Evolutionary conservation across 2,888 invertebrate genomes (phyloP).

Genomic region (Amiota communis): DNA sequence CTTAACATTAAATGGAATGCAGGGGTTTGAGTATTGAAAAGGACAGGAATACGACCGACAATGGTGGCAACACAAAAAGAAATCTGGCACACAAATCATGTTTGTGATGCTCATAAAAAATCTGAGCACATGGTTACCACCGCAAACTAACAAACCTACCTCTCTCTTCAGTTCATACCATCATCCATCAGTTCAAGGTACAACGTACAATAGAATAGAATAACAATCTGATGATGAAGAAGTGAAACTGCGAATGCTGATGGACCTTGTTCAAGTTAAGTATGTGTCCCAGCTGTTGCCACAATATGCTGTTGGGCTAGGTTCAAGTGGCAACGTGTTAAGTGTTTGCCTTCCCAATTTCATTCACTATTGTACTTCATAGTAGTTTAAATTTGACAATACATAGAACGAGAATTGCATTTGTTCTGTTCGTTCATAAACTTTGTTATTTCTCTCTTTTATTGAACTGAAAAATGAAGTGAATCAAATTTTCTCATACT

Average conservation of each 20-base stretch:
- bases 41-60: no score
- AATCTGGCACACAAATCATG: conserved; percentile 31
- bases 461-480: conserved; percentile 2
- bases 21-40: background rate
- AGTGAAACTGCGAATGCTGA: background rate
- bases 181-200: background rate
- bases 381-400: background rate
- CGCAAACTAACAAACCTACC: background rate
- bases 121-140: conserved; percentile 20
- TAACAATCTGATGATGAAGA: background rate
- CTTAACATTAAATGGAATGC: background rate
- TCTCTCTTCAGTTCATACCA: background rate
- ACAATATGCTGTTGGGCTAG: no score
- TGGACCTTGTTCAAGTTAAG: background rate
- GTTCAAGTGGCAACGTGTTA: background rate
- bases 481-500: background rate
- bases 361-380: background rate
- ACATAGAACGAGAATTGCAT: background rate
- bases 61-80: background rate
- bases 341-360: background rate
- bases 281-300: background rate
- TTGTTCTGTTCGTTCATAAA: background rate
- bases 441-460: background rate
- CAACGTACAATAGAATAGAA: background rate
- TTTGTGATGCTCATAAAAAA: conserved; percentile 27